Percentiles rank a stretch among this genome's conserved stretches.
Evolutionary conservation across 1,140 invertebrate species (phyloP).

Genomic region (Platorchestia sp.): DNA sequence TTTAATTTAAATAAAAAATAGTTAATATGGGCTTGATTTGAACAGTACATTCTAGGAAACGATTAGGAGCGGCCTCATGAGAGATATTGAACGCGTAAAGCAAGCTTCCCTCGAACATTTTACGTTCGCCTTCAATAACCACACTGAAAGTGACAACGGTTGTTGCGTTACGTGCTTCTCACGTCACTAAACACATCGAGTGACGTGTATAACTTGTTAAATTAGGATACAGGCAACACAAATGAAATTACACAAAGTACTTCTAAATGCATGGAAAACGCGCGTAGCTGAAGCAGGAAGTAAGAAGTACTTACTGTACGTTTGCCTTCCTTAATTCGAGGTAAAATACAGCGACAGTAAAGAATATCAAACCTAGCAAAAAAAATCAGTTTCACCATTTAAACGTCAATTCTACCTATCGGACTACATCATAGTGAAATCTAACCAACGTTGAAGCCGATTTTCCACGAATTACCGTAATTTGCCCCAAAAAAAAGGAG

Average conservation of each 20-base stretch:
- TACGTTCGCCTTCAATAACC: neutral
- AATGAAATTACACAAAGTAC: neutral
- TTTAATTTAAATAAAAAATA: too few relatives aligned
- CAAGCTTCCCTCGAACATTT: too few relatives aligned
- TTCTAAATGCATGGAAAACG: neutral
- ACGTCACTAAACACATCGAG: too few relatives aligned
- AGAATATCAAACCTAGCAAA: neutral
- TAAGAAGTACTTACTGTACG: neutral
- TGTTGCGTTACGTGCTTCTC: neutral
- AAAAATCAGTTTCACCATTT: neutral
- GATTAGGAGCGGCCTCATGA: too few relatives aligned
- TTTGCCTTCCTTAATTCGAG: neutral
- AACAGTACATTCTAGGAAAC: too few relatives aligned
- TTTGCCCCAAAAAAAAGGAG: neutral
- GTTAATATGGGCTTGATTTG: too few relatives aligned
- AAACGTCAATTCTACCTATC: neutral
- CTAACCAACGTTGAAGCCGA: neutral
- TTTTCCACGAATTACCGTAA: neutral
- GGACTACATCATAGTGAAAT: neutral
- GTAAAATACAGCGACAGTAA: neutral
- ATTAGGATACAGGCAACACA: neutral
- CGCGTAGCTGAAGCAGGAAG: neutral
- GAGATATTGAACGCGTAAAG: too few relatives aligned
- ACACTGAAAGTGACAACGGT: neutral
- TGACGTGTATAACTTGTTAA: neutral